Percentiles rank a stretch among this genome's conserved stretches.
Conservation (phyloP, 2,113 vertebrate species). For the Calyptomena viridis region DNA sequence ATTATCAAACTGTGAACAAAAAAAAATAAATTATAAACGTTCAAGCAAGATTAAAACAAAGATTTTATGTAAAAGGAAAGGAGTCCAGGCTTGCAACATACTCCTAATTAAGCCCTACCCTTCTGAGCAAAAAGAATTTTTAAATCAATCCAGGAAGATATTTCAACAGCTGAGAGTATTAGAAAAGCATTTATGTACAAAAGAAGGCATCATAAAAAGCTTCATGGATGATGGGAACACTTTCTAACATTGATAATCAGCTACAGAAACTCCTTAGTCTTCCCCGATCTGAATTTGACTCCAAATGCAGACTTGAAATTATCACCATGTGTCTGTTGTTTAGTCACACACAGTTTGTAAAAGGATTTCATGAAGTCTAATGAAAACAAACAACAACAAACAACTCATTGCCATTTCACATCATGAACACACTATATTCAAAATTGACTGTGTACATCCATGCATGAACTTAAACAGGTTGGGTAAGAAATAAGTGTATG, state of each 20-base stretch:
- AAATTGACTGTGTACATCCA: background rate
- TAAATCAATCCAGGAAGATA: background rate
- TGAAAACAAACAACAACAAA: background rate
- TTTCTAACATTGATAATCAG: background rate
- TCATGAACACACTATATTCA: background rate
- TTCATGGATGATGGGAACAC: too few species aligned
- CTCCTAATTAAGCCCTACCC: background rate
- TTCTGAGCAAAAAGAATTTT: background rate
- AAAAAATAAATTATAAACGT: background rate
- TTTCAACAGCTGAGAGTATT: background rate
- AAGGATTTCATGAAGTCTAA: background rate
- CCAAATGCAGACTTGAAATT: background rate
- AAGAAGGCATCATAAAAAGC: background rate
- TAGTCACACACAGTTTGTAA: background rate
- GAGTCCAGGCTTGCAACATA: background rate
- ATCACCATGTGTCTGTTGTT: background rate
- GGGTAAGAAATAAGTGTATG: background rate
- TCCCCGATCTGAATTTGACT: background rate
- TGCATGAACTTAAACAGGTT: background rate
- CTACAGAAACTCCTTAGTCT: background rate
- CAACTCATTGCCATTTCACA: accelerated
- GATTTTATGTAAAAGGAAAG: background rate
- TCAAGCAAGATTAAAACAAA: background rate
- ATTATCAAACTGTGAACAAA: background rate
- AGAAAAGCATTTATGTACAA: background rate